Evolutionary conservation across 2,888 invertebrate genomes (phyloP), one percentile per base, ranked within the genome.

Genomic region (Vannuccia rotundouncinata): DNA sequence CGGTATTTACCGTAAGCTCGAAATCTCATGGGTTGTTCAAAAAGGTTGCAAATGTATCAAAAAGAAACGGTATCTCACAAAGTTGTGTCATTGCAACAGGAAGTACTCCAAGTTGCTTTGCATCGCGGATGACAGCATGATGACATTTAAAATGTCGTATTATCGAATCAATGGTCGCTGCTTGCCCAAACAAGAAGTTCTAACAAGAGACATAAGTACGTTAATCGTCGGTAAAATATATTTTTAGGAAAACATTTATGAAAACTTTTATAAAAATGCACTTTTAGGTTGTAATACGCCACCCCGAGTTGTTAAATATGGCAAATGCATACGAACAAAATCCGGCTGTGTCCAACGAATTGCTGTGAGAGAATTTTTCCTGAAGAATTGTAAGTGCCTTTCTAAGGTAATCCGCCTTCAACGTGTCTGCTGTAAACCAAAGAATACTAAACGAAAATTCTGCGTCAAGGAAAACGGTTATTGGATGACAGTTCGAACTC

Each of bases 111-210:
- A 78, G 66, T 17, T 59, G 1, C 59, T 60, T 60, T 78, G 78
- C 29, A 78, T 78, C 27, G 78, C 78, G 2, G 78, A 78, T 59
- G 78, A 78, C 30, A 31, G 60, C n/a, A 28, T 78, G 10, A 78
- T 59, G 25, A 78, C 66, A n/a, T 78, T 59, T 25, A n/a, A 45
- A 78, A 78, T 78, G 78, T 22, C 45, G 1, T 59, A 60, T 27
- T 28, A 59, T 28, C 25, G 60, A 60, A 25, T 78, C 1, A 28
- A 66, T 27, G 30, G 66, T 17, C 78, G 66, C 25, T 78, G 78
- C 22, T 66, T 78, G 22, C 78, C 78, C 1, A 78, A 78, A 78
- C 78, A 78, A 25, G 78, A 78, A 29, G 66, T 78, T 1, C 27
- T 66, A 0, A 78, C 78, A 1, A 59, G 25, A 60, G 78, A 78